phyloP scores from a whole-genome alignment of 2,888 invertebrate genomes.

The Aphodius sticticus region DNA sequence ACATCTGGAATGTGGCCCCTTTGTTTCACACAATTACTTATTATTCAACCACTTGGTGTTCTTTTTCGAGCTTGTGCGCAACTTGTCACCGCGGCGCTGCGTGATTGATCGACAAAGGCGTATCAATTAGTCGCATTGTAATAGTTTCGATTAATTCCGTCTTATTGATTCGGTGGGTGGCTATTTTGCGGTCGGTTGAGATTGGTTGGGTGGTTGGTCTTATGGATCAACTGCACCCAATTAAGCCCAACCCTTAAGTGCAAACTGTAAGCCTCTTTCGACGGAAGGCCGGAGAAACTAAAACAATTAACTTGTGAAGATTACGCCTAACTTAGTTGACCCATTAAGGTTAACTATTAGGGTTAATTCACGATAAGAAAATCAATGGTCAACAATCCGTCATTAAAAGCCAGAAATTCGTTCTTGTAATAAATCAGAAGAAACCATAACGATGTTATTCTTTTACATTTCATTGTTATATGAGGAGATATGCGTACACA shows the following conservation, averaged over 20 bases:
- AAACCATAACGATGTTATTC: no score
- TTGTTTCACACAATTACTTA: slow-evolving; percentile 6
- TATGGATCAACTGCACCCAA: slow-evolving; percentile 16
- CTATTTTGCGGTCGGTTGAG: background rate
- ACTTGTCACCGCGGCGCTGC: background rate
- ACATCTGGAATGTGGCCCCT: slow-evolving; percentile 11
- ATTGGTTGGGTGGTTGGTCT: background rate
- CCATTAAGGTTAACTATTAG: background rate
- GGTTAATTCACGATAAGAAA: background rate
- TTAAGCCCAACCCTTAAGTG: slow-evolving; percentile 16
- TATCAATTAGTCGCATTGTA: slow-evolving; percentile 4
- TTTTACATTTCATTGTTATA: no score
- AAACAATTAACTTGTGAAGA: slow-evolving; percentile 17
- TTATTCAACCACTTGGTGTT: background rate
- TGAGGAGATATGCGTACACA: no score
- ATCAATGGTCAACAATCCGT: background rate
- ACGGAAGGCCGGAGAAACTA: background rate
- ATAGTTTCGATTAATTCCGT: background rate
- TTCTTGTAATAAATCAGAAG: no score
- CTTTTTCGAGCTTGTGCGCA: background rate
- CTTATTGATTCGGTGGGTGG: background rate
- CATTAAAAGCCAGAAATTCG: background rate
- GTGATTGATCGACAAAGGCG: background rate
- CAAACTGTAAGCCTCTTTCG: slow-evolving; percentile 23
- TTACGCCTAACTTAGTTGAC: background rate